Base-by-base conservation (phyloP, 2,113 vertebrate species). In the Callionymus lyra region DNA sequence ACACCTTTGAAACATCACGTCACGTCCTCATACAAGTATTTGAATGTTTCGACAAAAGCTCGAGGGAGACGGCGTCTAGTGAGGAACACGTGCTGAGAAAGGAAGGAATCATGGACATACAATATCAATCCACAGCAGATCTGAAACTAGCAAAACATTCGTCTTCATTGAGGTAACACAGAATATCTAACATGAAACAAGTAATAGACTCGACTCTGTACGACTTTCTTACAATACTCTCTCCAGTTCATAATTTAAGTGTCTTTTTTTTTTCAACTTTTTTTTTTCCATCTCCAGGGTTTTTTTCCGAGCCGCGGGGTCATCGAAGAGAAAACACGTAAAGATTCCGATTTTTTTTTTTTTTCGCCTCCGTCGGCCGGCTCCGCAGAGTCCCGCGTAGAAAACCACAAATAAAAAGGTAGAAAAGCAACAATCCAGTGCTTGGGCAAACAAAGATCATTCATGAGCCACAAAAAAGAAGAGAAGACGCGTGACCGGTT, bases 131-230 rank as follows among this genome's bases (percentile, higher is more conserved):
- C 95, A 98, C 95, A 97, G 95, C 95, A 98, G 94, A 97, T 98
- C 92, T 97, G 92, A 93, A 97, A 97, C 95, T 97, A 98, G 94
- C 93, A 98, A 95, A 98, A 97, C 92, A 96, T 97, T 97, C 91
- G 92, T 97, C 94, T 96, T 97, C 91, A 97, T 98, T 97, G 93
- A 97, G 95, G 94, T 98, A 98, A 97, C 95, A 98, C 96, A 97
- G 92, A 98, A 98, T 98, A 98, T 98, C 94, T 97, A 98, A 98
- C 95, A 98, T 94, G 95, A 93, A 97, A 98, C 94, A 97, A 96
- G 94, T 97, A 94, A 97, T 96, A 96, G 92, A 97, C 91, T 73
- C 85, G 94, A 97, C 92, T 98, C 92, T 98, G 94, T 94, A 96
- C 91, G 92, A 93, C 92, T 96, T 82, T 95, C 91, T 94, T 96